Base-by-base conservation (phyloP, 1,140 invertebrate genomes). In the Drosophila novamexicana region DNA sequence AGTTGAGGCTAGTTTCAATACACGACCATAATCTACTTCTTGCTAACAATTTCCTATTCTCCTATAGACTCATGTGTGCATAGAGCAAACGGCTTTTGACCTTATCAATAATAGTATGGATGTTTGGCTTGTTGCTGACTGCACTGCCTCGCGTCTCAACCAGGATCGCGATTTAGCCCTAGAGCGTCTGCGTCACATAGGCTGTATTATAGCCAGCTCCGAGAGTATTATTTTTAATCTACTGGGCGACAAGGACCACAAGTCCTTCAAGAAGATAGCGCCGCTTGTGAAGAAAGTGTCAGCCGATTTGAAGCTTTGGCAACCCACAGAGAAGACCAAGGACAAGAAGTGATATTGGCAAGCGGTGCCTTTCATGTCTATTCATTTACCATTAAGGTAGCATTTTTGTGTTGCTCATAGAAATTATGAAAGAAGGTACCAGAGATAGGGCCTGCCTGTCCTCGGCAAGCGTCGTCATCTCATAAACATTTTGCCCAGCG, bases 61-160 rank as follows among this genome's bases (percentile, higher is more conserved):
- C 3, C 22, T 7, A 32, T 14, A 96, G 94, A 94, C 96, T 0
- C 98, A 99, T 86, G 96, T 97, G 5, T 98, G 97, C 91, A 94
- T 99, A 7, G 97, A 98, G 88, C 96, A 97, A 85, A 98, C 97
- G 1, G 96, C 96, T 0, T 95, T 98, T 44, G 96, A 98, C 92
- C 93, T 98, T 1, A 83, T 96, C 9, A 94, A 94, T n/a, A 93
- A 94, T 63, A 94, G 95, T 16, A 94, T 94, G 65, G 93, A 95
- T 79, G 97, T 98, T 0, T 97, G 98, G 93, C 93, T 98, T 32
- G 94, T 98, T 8, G 97, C 97, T 18, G 98, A 98, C 93, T 97
- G 96, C 39, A 95, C 95, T 57, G 96, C 96, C 1, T 98, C 97
- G 1, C 93, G 96, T 32, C 94, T 94, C 9, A 93, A 95, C 63